Conservation (phyloP, 2,113 vertebrate genomes). For the Poecilia latipinna region DNA sequence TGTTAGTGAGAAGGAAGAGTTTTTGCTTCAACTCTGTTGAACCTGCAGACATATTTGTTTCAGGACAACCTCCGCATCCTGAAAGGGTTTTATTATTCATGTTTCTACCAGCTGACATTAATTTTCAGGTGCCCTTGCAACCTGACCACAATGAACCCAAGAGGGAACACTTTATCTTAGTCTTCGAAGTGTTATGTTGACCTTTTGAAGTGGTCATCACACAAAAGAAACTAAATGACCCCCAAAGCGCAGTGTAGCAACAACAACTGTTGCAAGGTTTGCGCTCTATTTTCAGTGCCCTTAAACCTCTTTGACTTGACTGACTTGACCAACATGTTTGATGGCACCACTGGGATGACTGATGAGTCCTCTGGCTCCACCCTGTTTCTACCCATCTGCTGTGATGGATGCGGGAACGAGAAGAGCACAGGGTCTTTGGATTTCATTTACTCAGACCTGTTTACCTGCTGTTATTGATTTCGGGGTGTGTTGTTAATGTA, state of each 20-base stretch:
- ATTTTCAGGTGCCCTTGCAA: constrained; percentile 12
- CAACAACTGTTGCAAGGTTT: constrained; percentile 17
- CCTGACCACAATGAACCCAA: background rate
- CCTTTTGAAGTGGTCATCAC: background rate
- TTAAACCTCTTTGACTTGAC: constrained; percentile 26
- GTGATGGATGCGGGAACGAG: constrained; percentile 75
- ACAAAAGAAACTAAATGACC: constrained; percentile 7
- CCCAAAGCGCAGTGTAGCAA: constrained; percentile 8
- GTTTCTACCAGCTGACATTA: constrained; percentile 15
- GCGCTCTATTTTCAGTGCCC: constrained; percentile 33
- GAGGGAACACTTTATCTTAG: constrained; percentile 9
- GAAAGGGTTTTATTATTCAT: constrained; percentile 27
- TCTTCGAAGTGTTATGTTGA: background rate
- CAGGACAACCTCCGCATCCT: constrained; percentile 16
- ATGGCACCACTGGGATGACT: constrained; percentile 55
- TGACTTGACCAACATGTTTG: constrained; percentile 45
- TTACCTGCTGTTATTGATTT: constrained; percentile 75
- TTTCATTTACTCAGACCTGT: constrained; percentile 76
- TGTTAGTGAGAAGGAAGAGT: background rate
- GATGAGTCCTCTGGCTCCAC: constrained; percentile 61
- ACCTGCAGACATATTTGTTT: constrained; percentile 23
- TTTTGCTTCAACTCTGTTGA: constrained; percentile 23
- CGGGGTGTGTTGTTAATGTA: constrained; percentile 43
- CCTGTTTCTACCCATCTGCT: constrained; percentile 56
- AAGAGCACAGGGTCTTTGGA: constrained; percentile 69